Percentiles rank a stretch among this genome's conserved stretches.
Evolutionary conservation across 2,113 vertebrate genomes (phyloP).

Genomic region (Lamprologus lemairii): DNA sequence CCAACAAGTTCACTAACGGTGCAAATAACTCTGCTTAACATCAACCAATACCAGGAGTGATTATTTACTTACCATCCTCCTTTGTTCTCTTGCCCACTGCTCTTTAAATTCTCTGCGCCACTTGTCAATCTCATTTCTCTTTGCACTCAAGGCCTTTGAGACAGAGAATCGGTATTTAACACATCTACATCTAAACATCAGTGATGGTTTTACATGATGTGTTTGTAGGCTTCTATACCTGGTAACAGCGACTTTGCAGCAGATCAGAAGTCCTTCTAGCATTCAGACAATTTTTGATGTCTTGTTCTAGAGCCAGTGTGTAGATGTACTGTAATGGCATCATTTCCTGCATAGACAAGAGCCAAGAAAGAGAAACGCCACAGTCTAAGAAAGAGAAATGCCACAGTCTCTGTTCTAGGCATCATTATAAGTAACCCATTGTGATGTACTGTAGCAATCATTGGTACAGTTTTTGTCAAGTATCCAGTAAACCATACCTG

Average conservation of each 20-base stretch:
- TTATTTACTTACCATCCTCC: conserved; percentile 74
- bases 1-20: neutral
- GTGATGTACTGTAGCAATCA: neutral
- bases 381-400: neutral
- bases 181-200: neutral
- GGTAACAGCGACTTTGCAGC: conserved; percentile 82
- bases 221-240: conserved; percentile 50
- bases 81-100: conserved; percentile 83
- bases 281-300: conserved; percentile 69
- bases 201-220: neutral
- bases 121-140: conserved; percentile 87
- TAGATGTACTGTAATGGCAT: conserved; percentile 86
- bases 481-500: conserved; percentile 70
- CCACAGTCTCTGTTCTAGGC: neutral
- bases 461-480: neutral
- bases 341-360: conserved; percentile 59
- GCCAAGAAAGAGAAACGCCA: neutral
- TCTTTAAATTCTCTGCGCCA: conserved; percentile 92
- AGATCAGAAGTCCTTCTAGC: conserved; percentile 65
- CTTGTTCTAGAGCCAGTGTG: conserved; percentile 80
- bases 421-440: neutral
- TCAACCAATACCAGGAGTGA: neutral
- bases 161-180: neutral
- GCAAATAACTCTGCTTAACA: neutral
- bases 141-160: conserved; percentile 79